Base-by-base conservation (phyloP, 2,113 vertebrate genomes). In the Eubucco bourcierii region DNA sequence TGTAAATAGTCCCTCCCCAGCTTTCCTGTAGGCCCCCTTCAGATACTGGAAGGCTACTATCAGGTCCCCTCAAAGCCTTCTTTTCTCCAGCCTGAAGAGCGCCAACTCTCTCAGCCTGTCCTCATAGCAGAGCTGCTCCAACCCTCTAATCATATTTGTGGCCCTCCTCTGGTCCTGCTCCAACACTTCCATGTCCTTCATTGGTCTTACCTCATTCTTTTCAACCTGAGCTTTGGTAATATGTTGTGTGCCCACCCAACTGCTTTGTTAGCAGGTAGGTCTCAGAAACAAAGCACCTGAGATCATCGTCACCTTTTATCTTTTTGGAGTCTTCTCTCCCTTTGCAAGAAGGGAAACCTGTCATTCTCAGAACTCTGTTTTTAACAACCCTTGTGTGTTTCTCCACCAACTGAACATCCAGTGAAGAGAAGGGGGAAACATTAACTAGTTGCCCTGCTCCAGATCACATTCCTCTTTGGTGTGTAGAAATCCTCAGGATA, bases 271-370 rank as follows among this genome's bases (percentile, higher is more conserved):
- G 46, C 33, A 74, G 24, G 6, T 39, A 27, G 15, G 11, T 61
- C 71, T 87, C 60, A 74, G 79, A 92, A 91, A 56, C n/a, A 75
- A 91, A 75, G 12, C 7, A 16, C 37, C 58, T 82, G 41, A 87
- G 28, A 58, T 88, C 17, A 24, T 63, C 3, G 0, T 90, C 53
- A 34, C 58, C 15, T 86, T 70, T 55, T 75, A 19, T 41, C 34
- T 84, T 31, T 80, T 29, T 50, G 20, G 20, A 6, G 3, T 71
- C 19, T 93, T 86, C 50, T 71, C 17, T 74, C n/a, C 28, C 25
- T 83, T 33, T 2, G 1, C 1, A 1, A 37, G 68, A 88, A 74
- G 52, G 25, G 47, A 75, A 75, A 12, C 15, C 53, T 37, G 6
- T 52, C 9, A 56, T 60, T 79, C 39, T 84, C n/a, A 41, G 47